Conservation (phyloP, 2,797 vertebrate genomes). For the Halcyon smyrnensis region DNA sequence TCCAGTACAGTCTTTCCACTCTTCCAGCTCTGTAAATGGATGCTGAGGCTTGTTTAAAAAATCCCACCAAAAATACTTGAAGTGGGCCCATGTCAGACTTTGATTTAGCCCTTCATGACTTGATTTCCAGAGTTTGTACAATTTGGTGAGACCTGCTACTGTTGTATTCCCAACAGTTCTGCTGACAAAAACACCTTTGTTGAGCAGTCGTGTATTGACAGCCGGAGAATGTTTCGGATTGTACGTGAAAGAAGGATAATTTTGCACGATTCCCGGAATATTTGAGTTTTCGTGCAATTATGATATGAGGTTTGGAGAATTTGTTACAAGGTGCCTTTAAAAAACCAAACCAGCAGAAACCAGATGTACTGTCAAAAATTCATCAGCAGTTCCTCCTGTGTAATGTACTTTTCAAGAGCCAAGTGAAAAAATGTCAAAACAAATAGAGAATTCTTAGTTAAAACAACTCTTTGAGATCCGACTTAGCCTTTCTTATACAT, state of each 20-base stretch:
- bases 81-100: background rate
- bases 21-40: background rate
- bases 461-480: background rate
- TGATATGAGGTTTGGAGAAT: background rate
- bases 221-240: background rate
- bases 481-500: constrained; percentile 10
- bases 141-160: background rate
- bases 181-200: background rate
- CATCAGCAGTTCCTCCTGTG: background rate
- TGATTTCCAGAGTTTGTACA: background rate
- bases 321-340: background rate
- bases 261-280: background rate
- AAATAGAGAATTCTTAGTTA: constrained; percentile 18
- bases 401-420: constrained; percentile 3
- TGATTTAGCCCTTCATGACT: background rate
- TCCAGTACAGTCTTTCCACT: background rate
- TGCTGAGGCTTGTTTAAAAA: background rate
- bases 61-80: background rate
- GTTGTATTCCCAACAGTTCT: background rate
- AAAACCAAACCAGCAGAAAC: background rate
- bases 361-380: constrained; percentile 18
- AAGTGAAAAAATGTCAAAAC: constrained; percentile 50
- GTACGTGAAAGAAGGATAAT: background rate
- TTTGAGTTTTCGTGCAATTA: background rate
- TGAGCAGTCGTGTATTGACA: background rate